Conservation (phyloP, 2,113 vertebrate genomes). For the Coturnix japonica region DNA sequence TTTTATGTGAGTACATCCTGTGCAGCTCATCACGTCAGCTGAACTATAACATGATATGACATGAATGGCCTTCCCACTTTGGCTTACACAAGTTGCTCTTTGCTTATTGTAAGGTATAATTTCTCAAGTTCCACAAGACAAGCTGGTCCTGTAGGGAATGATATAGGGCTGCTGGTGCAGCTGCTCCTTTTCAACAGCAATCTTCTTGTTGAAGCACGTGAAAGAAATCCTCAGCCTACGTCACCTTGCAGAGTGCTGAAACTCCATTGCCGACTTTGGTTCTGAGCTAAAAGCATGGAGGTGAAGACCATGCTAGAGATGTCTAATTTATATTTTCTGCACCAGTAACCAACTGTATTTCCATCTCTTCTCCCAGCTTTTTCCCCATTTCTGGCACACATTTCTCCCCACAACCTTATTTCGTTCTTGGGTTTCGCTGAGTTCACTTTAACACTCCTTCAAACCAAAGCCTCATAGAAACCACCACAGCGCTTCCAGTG, state of each 20-base stretch:
- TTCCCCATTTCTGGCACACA: neutral
- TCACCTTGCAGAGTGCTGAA: neutral
- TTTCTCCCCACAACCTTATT: neutral
- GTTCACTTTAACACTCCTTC: neutral
- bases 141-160: neutral
- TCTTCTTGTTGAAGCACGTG: neutral
- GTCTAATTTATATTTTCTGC: neutral
- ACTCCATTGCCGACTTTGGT: neutral
- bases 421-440: accelerated
- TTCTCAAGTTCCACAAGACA: neutral
- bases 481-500: neutral
- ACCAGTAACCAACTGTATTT: neutral
- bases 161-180: neutral
- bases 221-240: neutral
- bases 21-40: neutral
- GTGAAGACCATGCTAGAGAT: neutral
- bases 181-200: neutral
- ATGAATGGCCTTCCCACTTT: neutral
- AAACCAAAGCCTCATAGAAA: neutral
- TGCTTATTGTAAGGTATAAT: neutral
- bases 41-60: neutral
- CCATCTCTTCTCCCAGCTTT: neutral
- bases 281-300: neutral
- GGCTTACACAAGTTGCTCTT: neutral
- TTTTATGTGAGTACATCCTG: neutral